A percentile compares a stretch with the other conserved stretches of the same genome.
These are phyloP conservation scores for Meghimatium bilineatum DNA, from an alignment of 2,888 invertebrate genomes.

Conservation along the genomic window DNA sequence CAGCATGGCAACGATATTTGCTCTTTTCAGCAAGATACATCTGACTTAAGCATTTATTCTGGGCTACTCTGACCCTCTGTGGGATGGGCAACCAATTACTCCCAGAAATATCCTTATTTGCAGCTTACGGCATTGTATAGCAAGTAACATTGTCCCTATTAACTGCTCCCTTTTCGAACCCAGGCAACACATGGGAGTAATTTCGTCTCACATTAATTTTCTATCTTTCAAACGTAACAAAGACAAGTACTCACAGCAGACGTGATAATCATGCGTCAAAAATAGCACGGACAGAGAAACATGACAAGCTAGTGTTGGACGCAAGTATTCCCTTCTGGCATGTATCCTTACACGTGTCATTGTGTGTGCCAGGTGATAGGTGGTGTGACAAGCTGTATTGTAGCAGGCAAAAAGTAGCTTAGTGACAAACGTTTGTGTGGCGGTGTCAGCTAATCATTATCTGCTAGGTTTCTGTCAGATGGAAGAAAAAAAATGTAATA, in stretches of 20 bases:
- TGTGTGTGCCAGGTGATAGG: not conserved
- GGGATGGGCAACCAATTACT: no score
- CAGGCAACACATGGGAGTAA: no score
- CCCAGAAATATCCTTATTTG: no score
- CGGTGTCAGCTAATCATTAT: not conserved
- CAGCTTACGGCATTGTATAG: no score
- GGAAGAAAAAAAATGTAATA: not conserved
- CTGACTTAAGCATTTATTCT: no score
- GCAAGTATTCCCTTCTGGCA: not conserved
- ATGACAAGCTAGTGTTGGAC: not conserved
- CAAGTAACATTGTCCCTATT: no score
- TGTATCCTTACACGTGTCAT: not conserved
- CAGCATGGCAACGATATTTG: no score
- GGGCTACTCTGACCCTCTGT: no score
- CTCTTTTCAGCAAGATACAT: no score
- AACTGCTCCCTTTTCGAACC: no score
- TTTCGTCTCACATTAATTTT: no score
- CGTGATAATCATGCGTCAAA: not conserved
- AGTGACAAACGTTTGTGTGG: not conserved
- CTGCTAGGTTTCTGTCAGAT: not conserved
- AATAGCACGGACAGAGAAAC: not conserved
- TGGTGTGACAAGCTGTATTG: not conserved
- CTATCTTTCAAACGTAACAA: no score
- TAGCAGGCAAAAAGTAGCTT: not conserved
- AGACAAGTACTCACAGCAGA: not conserved